phyloP scores from a whole-genome alignment of 2,888 invertebrate genomes.

The Corythucha ciliata region DNA sequence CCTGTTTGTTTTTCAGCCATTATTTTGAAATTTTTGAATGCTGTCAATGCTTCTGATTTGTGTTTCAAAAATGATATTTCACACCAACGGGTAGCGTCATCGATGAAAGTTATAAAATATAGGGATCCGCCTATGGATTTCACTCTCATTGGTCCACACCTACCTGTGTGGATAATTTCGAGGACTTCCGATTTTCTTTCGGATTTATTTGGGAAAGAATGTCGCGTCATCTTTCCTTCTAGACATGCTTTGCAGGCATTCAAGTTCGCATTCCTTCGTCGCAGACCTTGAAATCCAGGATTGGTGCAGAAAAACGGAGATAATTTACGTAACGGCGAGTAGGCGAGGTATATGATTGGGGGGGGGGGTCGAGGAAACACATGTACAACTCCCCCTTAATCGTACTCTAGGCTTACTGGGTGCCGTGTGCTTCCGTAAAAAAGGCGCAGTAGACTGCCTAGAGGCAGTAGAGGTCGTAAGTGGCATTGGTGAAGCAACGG shows the following conservation, averaged over 20 bases:
- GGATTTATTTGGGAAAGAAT: constrained; percentile 8
- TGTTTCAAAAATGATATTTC: constrained; percentile 32
- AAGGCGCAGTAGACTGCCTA: no score
- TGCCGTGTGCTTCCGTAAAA: no score
- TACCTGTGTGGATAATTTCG: constrained; percentile 34
- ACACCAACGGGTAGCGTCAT: constrained; percentile 34
- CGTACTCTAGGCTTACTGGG: no score
- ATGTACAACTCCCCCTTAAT: no score
- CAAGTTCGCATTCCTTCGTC: no score
- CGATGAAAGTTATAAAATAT: constrained; percentile 35
- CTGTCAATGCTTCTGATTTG: constrained; percentile 32
- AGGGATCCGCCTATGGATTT: constrained; percentile 29
- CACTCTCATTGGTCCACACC: constrained; percentile 33
- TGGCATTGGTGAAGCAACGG: no score
- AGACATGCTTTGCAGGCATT: constrained; percentile 9
- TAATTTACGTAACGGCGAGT: no score
- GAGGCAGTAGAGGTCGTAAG: no score
- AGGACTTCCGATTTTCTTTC: constrained; percentile 20
- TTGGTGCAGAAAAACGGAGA: no score
- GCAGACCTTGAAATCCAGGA: no score
- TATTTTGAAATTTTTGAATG: constrained; percentile 28
- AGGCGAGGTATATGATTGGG: no score
- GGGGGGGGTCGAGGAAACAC: no score
- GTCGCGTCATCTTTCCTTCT: constrained; percentile 13
- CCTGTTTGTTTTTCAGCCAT: constrained; percentile 33